Evolutionary conservation across 2,888 invertebrate species (phyloP), one percentile per base, ranked within the genome.

Genomic region (Patella caerulea): DNA sequence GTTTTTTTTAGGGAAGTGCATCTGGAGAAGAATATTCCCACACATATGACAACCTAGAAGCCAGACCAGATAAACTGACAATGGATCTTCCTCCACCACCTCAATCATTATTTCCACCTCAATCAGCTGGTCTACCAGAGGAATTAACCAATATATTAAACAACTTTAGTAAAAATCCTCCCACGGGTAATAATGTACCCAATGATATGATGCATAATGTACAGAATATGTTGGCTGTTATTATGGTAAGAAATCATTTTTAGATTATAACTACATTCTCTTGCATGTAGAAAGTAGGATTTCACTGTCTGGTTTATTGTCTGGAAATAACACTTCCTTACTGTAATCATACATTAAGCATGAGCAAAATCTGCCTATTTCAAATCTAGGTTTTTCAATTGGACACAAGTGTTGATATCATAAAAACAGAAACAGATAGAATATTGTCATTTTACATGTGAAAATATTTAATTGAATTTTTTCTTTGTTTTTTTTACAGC

Each of bases 61-160:
- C 45, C 14, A 54, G 15, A 34, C 71, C 19, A 53, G 11, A 69
- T 65, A 74, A 45, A 53, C 55, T 78, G 52, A 72, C 56, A 54
- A 53, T 71, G 17, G 71, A 69, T 7, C 59, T 53, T 12, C 70
- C 74, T n/a, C 75, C 45, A 52, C 69, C 65, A 69, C 75, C 59
- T 29, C 45, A 45, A 9, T 45, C 45, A 45, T 45, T 45, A 45
- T 45, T 45, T 7, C 59, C 59, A 17, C 55, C 74, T n/a, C 75
- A 24, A 52, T 56, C 65, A 69, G 75, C 59, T 29, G n/a, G 73
- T 52, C 81, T 90, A 56, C 88, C 89, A 1, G 88, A 88, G 59
- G 88, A 89, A 17, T 73, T 90, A 15, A 85, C 86, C 24, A 85
- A 84, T 71, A 80, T 89, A 55, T 79, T 90, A 52, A 82, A 83